Conservation (phyloP, 2,797 vertebrate genomes). For the Catostomus latipinnis region DNA sequence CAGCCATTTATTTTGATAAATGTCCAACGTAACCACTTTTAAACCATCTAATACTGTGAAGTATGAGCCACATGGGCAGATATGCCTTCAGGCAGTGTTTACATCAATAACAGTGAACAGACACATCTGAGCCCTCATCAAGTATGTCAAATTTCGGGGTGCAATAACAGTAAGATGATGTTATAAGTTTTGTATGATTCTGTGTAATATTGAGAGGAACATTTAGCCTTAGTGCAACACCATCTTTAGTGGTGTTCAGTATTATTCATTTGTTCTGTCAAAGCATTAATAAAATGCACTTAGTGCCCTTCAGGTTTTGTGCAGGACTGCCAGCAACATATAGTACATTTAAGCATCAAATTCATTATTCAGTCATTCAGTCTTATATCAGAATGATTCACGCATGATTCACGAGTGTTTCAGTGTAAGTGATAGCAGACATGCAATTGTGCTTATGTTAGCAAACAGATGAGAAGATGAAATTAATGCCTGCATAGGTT, state of each 20-base stretch:
- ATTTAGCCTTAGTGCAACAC: background rate
- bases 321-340: background rate
- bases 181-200: background rate
- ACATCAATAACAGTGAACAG: slow-evolving; percentile 7
- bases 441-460: background rate
- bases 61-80: slow-evolving; percentile 1
- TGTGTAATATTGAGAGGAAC: background rate
- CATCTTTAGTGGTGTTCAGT: background rate
- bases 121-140: slow-evolving; percentile 14
- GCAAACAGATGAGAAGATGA: background rate
- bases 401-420: background rate
- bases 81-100: slow-evolving; percentile 11
- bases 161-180: background rate
- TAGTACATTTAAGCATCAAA: background rate
- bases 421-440: background rate
- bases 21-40: slow-evolving; percentile 14
- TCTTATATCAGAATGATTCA: background rate
- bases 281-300: background rate
- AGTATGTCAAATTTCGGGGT: slow-evolving; percentile 11
- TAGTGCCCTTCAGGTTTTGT: background rate
- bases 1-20: slow-evolving; percentile 34
- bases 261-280: no score
- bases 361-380: background rate
- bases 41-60: slow-evolving; percentile 17
- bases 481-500: background rate